A percentile compares a stretch with the other conserved stretches of the same genome.
Evolutionary conservation across 2,797 vertebrate genomes (phyloP).

Genomic region (Cryptoprocta ferox): DNA sequence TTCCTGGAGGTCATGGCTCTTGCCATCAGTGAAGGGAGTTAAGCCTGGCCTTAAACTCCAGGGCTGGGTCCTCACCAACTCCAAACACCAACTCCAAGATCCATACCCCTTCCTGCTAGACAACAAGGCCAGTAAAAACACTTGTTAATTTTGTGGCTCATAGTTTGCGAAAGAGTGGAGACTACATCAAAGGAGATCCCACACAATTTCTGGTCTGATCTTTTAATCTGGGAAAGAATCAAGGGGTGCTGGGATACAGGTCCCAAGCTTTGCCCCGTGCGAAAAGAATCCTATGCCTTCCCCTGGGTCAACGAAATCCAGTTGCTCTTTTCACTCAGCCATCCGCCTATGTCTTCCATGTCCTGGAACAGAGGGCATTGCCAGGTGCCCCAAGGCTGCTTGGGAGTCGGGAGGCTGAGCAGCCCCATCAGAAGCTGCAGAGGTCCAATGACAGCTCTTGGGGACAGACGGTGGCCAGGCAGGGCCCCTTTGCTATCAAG

Average conservation of each 20-base stretch:
- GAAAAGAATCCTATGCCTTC: background rate
- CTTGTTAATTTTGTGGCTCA: background rate
- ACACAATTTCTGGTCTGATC: background rate
- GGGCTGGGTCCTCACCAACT: background rate
- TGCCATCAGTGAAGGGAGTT: background rate
- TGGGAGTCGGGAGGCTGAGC: background rate
- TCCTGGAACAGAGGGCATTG: background rate
- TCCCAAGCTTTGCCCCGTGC: background rate
- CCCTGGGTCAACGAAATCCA: background rate
- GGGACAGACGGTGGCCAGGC: background rate
- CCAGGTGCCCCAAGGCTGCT: background rate
- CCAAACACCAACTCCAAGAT: background rate
- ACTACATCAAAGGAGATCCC: background rate
- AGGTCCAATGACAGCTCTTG: background rate
- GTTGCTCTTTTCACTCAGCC: background rate
- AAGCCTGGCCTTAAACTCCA: background rate
- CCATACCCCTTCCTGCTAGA: background rate
- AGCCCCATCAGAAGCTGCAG: background rate
- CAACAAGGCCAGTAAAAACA: background rate
- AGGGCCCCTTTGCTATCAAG: background rate
- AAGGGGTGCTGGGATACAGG: too few species aligned
- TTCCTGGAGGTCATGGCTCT: background rate
- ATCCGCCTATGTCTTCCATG: rapidly evolving
- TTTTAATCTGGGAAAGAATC: background rate
- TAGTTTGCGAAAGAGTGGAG: background rate